These are phyloP conservation scores for Cistogaster globosa DNA, from an alignment of 2,888 invertebrate genomes.

Conservation along the genomic window DNA sequence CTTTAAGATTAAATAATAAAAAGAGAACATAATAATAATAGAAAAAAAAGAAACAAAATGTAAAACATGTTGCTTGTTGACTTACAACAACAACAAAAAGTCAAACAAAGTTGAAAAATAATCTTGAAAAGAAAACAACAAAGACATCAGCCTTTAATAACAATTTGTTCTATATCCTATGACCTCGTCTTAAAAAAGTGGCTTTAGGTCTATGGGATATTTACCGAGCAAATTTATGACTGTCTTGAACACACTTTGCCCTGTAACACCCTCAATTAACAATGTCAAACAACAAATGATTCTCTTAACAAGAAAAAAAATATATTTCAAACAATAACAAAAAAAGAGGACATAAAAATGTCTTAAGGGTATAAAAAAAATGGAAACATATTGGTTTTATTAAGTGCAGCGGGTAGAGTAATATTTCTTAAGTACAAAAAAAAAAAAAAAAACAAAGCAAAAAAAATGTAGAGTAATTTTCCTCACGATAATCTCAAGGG, in stretches of 20 bases:
- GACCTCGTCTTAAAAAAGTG: constrained; percentile 24
- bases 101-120: not conserved
- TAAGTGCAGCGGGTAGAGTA: not conserved
- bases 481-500: not conserved
- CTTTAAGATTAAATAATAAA: not conserved
- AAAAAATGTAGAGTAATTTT: too few relatives aligned
- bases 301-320: constrained; percentile 13
- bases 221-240: not conserved
- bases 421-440: not conserved
- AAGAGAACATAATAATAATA: not conserved
- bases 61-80: constrained; percentile 49
- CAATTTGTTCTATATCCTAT: constrained; percentile 35
- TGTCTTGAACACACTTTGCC: not conserved
- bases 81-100: not conserved
- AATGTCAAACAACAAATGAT: constrained; percentile 12
- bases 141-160: constrained; percentile 26
- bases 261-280: constrained; percentile 34
- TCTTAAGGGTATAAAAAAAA: constrained; percentile 16
- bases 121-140: constrained; percentile 1
- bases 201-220: not conserved
- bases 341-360: constrained; percentile 25
- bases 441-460: too few relatives aligned
- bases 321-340: not conserved
- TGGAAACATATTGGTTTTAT: constrained; percentile 31
- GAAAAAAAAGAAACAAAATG: not conserved